A percentile compares a stretch with the other conserved stretches of the same genome.
phyloP scores from a whole-genome alignment of 2,797 vertebrate genomes.

The Scolopax bukidnonensis region DNA sequence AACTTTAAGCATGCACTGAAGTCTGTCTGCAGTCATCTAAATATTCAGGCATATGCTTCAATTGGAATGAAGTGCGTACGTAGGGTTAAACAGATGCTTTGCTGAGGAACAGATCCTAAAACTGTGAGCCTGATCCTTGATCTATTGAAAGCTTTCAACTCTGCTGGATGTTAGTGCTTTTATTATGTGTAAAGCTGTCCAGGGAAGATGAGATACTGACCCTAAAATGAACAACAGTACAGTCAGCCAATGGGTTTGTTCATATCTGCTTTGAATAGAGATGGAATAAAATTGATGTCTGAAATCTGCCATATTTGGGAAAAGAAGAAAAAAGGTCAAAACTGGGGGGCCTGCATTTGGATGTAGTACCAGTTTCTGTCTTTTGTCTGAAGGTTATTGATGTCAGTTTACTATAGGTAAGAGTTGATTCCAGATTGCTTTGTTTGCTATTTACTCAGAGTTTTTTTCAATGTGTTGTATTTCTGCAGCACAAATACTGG shows the following conservation, averaged over 20 bases:
- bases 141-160: slow-evolving; percentile 57
- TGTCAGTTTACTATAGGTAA: background rate
- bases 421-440: background rate
- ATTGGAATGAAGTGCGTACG: background rate
- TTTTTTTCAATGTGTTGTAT: background rate
- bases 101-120: slow-evolving; percentile 27
- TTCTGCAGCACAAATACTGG: background rate
- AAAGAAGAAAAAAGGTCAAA: slow-evolving; percentile 9
- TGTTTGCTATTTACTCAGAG: background rate
- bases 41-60: slow-evolving; percentile 32
- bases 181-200: slow-evolving; percentile 46
- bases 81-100: slow-evolving; percentile 55
- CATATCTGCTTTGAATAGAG: slow-evolving; percentile 51
- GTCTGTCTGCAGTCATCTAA: slow-evolving; percentile 14
- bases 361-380: background rate
- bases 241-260: slow-evolving; percentile 34
- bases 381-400: slow-evolving; percentile 2
- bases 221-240: slow-evolving; percentile 52
- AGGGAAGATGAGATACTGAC: slow-evolving; percentile 42
- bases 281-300: slow-evolving; percentile 33
- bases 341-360: background rate
- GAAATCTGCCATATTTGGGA: background rate
- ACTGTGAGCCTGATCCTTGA: slow-evolving; percentile 50
- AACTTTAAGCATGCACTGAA: slow-evolving; percentile 23
- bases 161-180: slow-evolving; percentile 48